phyloP scores from a whole-genome alignment of 2,113 vertebrate species.

The Hydrolagus affinis region DNA sequence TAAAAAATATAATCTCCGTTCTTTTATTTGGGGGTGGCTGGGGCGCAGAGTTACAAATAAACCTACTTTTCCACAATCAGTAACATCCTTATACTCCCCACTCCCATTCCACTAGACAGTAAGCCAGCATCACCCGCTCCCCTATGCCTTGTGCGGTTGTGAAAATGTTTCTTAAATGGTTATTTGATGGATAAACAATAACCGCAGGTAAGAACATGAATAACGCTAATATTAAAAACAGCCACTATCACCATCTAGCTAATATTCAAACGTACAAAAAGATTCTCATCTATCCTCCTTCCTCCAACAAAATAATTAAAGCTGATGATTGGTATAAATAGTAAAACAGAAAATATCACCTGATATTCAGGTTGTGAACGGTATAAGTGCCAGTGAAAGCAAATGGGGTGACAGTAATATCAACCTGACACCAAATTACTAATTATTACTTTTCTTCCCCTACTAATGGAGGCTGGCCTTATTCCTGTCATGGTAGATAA shows the following conservation, averaged over 20 bases:
- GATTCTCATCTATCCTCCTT: too few relatives aligned
- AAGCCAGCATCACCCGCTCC: too few relatives aligned
- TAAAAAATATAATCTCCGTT: neutral
- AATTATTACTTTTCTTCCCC: neutral
- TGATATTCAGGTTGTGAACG: neutral
- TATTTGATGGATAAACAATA: too few relatives aligned
- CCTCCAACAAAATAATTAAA: neutral
- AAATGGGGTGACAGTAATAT: neutral
- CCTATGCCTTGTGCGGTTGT: too few relatives aligned
- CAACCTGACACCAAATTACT: constrained; percentile 5
- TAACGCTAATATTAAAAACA: too few relatives aligned
- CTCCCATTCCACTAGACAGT: too few relatives aligned
- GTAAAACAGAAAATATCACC: neutral
- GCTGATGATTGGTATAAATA: neutral
- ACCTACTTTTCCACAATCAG: neutral
- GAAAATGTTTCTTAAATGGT: too few relatives aligned
- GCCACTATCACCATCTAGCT: too few relatives aligned
- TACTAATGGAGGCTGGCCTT: neutral
- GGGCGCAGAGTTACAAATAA: neutral
- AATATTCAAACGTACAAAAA: too few relatives aligned
- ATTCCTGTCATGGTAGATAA: constrained; percentile 7
- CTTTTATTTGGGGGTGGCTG: neutral
- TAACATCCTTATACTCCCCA: too few relatives aligned
- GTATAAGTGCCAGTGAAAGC: neutral
- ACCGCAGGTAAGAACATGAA: too few relatives aligned